Conservation (phyloP, 2,797 vertebrate genomes). For the Amphiprion clarkii region DNA sequence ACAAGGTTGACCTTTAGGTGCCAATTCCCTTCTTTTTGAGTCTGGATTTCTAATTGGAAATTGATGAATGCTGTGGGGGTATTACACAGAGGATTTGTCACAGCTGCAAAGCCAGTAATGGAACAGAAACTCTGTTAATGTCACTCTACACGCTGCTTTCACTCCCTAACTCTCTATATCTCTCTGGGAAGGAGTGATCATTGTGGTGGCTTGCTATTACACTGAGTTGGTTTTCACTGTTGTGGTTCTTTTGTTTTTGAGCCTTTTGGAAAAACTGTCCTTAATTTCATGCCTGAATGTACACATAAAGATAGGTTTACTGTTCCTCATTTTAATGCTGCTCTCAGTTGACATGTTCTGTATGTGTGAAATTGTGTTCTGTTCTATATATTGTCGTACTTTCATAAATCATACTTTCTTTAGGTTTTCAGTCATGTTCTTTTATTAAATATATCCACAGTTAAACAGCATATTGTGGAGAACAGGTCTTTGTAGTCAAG, state of each 20-base stretch:
- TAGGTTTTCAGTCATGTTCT: slow-evolving; percentile 34
- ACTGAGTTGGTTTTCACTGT: slow-evolving; percentile 13
- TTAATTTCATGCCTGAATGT: neutral
- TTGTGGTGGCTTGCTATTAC: slow-evolving; percentile 7
- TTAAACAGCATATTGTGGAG: slow-evolving; percentile 36
- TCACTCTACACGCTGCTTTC: slow-evolving; percentile 16
- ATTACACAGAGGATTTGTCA: slow-evolving; percentile 58
- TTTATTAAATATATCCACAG: slow-evolving; percentile 9
- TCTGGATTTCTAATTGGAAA: slow-evolving; percentile 63
- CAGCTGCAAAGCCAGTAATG: slow-evolving; percentile 35
- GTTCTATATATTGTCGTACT: slow-evolving; percentile 2
- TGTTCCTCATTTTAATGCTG: neutral
- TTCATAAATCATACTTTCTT: slow-evolving; percentile 50
- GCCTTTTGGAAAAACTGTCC: neutral
- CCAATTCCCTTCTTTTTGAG: slow-evolving; percentile 41
- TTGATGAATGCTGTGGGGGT: slow-evolving; percentile 57
- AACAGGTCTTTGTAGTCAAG: slow-evolving; percentile 36
- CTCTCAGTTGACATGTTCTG: slow-evolving; percentile 14
- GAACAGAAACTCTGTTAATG: slow-evolving; percentile 40
- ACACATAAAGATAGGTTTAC: neutral
- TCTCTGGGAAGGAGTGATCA: slow-evolving; percentile 20
- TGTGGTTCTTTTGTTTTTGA: slow-evolving; percentile 1
- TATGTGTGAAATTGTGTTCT: slow-evolving; percentile 10
- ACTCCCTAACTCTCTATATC: neutral
- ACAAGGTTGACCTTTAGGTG: slow-evolving; percentile 52